Percentiles rank a stretch among this genome's conserved stretches.
These are phyloP conservation scores for Stictonetta naevosa DNA, from an alignment of 2,113 vertebrate species.

Conservation along the genomic window DNA sequence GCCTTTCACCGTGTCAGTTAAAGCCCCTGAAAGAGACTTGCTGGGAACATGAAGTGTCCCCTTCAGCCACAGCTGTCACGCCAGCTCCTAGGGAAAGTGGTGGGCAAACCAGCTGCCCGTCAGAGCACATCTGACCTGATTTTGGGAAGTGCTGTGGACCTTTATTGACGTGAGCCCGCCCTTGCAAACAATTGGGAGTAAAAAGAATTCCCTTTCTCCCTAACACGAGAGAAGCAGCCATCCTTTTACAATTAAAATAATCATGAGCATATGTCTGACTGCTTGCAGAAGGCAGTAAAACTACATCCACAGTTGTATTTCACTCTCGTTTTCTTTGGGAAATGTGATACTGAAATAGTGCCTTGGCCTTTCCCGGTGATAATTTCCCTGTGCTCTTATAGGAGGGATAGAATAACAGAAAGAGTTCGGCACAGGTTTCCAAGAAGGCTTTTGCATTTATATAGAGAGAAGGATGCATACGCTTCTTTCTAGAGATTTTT, in stretches of 20 bases:
- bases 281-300: slow-evolving; percentile 40
- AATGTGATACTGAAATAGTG: slow-evolving; percentile 40
- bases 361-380: slow-evolving; percentile 19
- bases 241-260: slow-evolving; percentile 52
- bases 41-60: background rate
- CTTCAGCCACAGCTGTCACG: background rate
- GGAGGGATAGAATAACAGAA: background rate
- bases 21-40: background rate
- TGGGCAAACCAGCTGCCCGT: background rate
- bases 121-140: background rate
- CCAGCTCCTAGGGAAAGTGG: background rate
- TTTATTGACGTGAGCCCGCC: background rate
- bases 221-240: background rate
- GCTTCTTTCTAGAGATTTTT: slow-evolving; percentile 1
- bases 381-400: background rate
- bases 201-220: slow-evolving; percentile 36
- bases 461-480: background rate
- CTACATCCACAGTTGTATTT: slow-evolving; percentile 29
- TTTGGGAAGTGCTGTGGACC: background rate
- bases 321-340: slow-evolving; percentile 17
- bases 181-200: background rate
- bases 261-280: slow-evolving; percentile 36
- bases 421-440: background rate
- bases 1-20: background rate
- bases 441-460: background rate